Base-by-base conservation (phyloP, 2,113 vertebrate genomes). In the Pelecanoides urinatrix region DNA sequence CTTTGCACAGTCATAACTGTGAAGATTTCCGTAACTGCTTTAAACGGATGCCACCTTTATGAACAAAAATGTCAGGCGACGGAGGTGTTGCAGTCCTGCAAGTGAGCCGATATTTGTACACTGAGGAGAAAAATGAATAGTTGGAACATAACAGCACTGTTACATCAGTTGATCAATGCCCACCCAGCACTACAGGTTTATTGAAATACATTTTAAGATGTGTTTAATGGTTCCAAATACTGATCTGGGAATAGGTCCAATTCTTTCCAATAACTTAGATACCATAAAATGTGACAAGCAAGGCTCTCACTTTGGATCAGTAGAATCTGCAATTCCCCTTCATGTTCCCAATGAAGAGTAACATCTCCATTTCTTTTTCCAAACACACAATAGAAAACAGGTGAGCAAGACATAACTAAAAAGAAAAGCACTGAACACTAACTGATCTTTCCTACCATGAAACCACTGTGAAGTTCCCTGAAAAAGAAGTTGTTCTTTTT, bases 181-280 rank as follows among this genome's bases (percentile, higher is more conserved):
- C 72, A 86, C 45, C 36, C 1, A 42, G 76, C 88, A 78, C 49
- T 40, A 25, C 17, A 58, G 49, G 29, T 77, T 90, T 89, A 95
- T 10, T 81, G 92, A 81, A 94, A 84, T n/a, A 27, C 29, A 87
- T 76, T 85, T 92, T 88, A 73, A 82, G 53, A 56, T 38, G 61
- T 4, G 20, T 86, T 58, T 91, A 85, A 66, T 47, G 36, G 45
- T 72, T 89, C 80, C 77, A 94, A 82, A 92, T 30, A 76, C 42
- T 47, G 26, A 42, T 18, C 66, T 66, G 89, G 84, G 86, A 97
- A 40, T 18, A 87, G 16, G 29, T 66, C 70, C 84, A 73, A 22
- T 27, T 89, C 70, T 75, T 85, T 75, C 42, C 86, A 73, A 73
- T 8, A 71, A 68, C 55, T 73, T 47, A 49, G 61, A 72, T 20